Percentiles rank a stretch among this genome's conserved stretches.
Conservation (phyloP, 2,888 invertebrate genomes). For the Meandrusa payeni region DNA sequence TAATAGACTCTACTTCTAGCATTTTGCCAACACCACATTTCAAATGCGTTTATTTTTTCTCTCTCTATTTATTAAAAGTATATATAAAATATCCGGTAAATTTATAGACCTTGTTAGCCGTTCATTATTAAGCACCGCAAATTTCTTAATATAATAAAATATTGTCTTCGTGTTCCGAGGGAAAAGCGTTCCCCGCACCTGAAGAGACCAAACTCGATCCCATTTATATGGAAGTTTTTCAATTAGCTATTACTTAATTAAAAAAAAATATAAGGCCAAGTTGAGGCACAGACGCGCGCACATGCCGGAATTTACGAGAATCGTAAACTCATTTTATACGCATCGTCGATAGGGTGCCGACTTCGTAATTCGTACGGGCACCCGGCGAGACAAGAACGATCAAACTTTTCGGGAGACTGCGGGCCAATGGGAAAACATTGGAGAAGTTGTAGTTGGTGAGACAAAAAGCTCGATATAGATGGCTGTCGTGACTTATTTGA, state of each 20-base stretch:
- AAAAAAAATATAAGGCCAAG: conserved; percentile 48
- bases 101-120: too few species aligned
- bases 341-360: conserved; percentile 67
- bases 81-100: too few species aligned
- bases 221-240: conserved; percentile 56
- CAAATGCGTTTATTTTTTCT: too few species aligned
- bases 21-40: too few species aligned
- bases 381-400: conserved; percentile 66
- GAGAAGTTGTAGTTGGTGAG: conserved; percentile 65
- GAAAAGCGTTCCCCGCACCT: conserved; percentile 49
- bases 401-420: conserved; percentile 65
- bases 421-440: conserved; percentile 72
- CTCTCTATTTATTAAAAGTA: too few species aligned
- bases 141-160: conserved; percentile 24
- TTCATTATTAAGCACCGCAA: too few species aligned
- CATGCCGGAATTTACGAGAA: conserved; percentile 55
- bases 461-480: conserved; percentile 65
- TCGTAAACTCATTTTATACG: conserved; percentile 72
- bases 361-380: conserved; percentile 65
- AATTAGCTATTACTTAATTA: conserved; percentile 73
- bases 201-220: conserved; percentile 43
- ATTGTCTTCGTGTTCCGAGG: conserved; percentile 48
- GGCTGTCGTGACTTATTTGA: conserved; percentile 54
- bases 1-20: too few species aligned
- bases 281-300: conserved; percentile 43